Percentiles rank a stretch among this genome's conserved stretches.
Conservation (phyloP, 2,888 invertebrate species). For the Beris morrisii region DNA sequence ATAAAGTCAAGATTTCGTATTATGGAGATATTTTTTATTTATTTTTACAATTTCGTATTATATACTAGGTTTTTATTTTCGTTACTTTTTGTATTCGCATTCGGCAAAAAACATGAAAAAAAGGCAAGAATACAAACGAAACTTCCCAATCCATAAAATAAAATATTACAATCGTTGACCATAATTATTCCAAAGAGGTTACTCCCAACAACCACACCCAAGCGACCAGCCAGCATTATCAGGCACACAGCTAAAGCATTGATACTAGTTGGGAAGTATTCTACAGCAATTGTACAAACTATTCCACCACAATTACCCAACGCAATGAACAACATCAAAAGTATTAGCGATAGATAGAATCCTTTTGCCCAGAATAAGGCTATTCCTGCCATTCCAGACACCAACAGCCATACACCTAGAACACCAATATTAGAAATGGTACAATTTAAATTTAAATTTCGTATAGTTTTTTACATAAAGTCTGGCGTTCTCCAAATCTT, state of each 20-base stretch:
- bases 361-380: slow-evolving; percentile 63
- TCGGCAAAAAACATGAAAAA: slow-evolving; percentile 37
- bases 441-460: slow-evolving; percentile 2
- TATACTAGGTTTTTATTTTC: no score
- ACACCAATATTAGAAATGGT: slow-evolving; percentile 5
- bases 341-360: slow-evolving; percentile 62
- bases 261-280: slow-evolving; percentile 62
- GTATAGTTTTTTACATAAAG: slow-evolving; percentile 51
- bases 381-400: slow-evolving; percentile 62
- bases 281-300: slow-evolving; percentile 63
- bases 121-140: slow-evolving; percentile 40
- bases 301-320: slow-evolving; percentile 62
- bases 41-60: no score
- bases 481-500: slow-evolving; percentile 61
- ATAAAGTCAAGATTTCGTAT: no score
- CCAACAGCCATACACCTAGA: slow-evolving; percentile 51
- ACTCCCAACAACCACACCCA: slow-evolving; percentile 52
- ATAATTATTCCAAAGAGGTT: slow-evolving; percentile 48
- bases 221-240: slow-evolving; percentile 51
- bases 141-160: slow-evolving; percentile 45
- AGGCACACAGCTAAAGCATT: slow-evolving; percentile 56
- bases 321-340: slow-evolving; percentile 62
- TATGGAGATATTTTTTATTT: no score
- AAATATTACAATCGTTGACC: slow-evolving; percentile 44
- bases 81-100: not conserved